These are phyloP conservation scores for Astur gentilis DNA, from an alignment of 2,113 vertebrate species.

Conservation along the genomic window DNA sequence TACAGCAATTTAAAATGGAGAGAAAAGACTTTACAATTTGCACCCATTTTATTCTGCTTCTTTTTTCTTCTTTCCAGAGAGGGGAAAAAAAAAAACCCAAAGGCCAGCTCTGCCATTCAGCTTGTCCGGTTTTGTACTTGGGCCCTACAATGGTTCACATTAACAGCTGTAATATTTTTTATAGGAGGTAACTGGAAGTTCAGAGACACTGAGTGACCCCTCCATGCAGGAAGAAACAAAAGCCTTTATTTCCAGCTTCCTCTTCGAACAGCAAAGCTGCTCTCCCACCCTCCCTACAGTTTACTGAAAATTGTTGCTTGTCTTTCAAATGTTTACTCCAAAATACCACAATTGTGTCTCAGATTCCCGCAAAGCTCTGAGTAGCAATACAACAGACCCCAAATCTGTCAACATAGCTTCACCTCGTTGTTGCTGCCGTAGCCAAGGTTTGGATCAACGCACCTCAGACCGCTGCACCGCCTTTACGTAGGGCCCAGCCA, in stretches of 20 bases:
- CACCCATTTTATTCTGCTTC: neutral
- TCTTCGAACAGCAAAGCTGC: neutral
- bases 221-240: slow-evolving; percentile 11
- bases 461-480: neutral
- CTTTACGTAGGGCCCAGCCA: rapidly evolving
- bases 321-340: slow-evolving; percentile 4
- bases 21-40: neutral
- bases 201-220: neutral
- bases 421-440: neutral
- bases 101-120: neutral
- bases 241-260: slow-evolving; percentile 17
- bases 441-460: neutral
- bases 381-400: neutral
- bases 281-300: neutral
- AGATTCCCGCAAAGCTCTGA: neutral
- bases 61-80: neutral
- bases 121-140: neutral
- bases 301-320: neutral
- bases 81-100: neutral
- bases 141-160: neutral
- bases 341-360: slow-evolving; percentile 2
- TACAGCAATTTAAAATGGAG: neutral
- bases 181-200: slow-evolving; percentile 30
- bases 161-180: slow-evolving; percentile 18
- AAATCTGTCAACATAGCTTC: neutral